Conservation (phyloP, 2,888 invertebrate genomes). For the Idaea aversata region DNA sequence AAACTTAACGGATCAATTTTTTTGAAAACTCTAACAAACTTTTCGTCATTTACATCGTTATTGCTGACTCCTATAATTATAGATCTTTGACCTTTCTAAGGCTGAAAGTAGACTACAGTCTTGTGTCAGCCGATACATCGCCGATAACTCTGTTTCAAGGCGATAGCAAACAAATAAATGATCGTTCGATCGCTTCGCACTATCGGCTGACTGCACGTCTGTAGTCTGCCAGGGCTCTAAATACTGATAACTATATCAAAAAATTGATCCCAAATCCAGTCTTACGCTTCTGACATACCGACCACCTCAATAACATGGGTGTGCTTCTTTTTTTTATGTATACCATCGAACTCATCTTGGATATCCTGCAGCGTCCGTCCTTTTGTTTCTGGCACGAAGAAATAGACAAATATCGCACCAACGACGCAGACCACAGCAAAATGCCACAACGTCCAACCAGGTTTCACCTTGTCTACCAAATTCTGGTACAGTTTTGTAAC, state of each 20-base stretch:
- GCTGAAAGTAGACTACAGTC: not conserved
- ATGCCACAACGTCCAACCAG: slow-evolving; percentile 83
- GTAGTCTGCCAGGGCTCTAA: slow-evolving; percentile 2
- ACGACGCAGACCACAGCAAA: slow-evolving; percentile 82
- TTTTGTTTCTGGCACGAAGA: slow-evolving; percentile 86
- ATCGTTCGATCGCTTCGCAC: too few relatives aligned
- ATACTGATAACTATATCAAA: slow-evolving; percentile 5
- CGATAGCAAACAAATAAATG: not conserved
- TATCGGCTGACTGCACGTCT: not conserved
- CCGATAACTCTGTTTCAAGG: not conserved
- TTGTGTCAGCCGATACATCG: not conserved
- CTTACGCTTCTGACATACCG: slow-evolving; percentile 50
- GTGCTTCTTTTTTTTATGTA: slow-evolving; percentile 62
- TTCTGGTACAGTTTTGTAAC: slow-evolving; percentile 83
- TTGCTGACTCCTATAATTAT: not conserved
- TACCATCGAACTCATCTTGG: slow-evolving; percentile 74
- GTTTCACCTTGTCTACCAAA: slow-evolving; percentile 75
- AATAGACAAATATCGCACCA: slow-evolving; percentile 82
- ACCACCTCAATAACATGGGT: slow-evolving; percentile 72
- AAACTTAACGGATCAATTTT: not conserved
- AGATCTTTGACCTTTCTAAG: not conserved
- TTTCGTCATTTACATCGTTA: not conserved
- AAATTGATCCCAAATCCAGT: slow-evolving; percentile 24
- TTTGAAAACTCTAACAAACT: not conserved
- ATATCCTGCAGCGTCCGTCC: slow-evolving; percentile 79